phyloP scores from a whole-genome alignment of 1,140 invertebrate species.

The Belonocnema kinseyi region DNA sequence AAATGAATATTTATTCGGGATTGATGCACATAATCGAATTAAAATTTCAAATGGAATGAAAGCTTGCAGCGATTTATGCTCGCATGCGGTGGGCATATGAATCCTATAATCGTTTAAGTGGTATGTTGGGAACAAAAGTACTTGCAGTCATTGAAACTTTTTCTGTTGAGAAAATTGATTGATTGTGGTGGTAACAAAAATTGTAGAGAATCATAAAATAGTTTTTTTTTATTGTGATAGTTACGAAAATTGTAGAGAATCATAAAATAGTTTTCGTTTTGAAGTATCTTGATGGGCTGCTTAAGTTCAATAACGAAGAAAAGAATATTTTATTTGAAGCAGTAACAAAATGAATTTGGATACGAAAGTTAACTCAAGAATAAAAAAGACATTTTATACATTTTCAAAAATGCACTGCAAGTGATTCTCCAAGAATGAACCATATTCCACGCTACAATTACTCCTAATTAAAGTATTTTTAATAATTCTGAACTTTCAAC shows the following conservation, averaged over 20 bases:
- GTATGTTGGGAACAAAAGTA: conserved; percentile 1
- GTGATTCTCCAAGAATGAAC: no score
- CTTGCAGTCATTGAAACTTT: conserved; percentile 21
- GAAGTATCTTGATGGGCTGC: not conserved
- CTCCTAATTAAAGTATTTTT: no score
- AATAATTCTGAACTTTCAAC: no score
- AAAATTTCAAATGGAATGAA: conserved; percentile 4
- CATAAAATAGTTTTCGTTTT: not conserved
- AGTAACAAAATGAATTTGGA: no score
- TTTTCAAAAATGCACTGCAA: not conserved
- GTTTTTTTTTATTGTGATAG: not conserved
- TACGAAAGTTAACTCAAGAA: not conserved
- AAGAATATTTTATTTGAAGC: no score
- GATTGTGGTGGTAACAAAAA: not conserved
- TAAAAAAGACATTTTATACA: not conserved
- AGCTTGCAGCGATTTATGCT: conserved; percentile 3
- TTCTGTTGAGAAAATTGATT: not conserved
- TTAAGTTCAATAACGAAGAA: no score
- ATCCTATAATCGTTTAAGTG: conserved; percentile 13
- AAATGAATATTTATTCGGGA: not conserved
- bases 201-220: not conserved
- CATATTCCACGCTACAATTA: no score
- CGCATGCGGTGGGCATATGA: not conserved
- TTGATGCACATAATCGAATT: not conserved
- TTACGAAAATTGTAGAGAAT: conserved; percentile 9